phyloP scores from a whole-genome alignment of 2,113 vertebrate species.

The Elgaria multicarinata region DNA sequence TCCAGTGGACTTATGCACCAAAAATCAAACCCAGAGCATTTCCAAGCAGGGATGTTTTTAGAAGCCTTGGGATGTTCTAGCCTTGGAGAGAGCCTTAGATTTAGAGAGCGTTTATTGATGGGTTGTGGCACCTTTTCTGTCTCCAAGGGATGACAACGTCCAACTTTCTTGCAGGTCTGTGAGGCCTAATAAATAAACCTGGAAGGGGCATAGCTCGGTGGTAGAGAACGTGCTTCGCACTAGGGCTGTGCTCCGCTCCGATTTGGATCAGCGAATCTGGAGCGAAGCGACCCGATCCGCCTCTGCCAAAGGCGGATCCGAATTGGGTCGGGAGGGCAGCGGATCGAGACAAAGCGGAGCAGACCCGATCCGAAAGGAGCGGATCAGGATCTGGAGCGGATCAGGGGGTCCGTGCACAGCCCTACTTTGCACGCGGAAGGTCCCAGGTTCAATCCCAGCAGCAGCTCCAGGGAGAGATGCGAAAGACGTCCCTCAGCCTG shows the following conservation, averaged over 20 bases:
- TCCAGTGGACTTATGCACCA: neutral
- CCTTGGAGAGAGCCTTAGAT: neutral
- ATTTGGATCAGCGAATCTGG: too few species aligned
- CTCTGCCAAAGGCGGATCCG: too few species aligned
- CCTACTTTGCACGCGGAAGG: neutral
- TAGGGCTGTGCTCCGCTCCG: too few species aligned
- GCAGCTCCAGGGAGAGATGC: neutral
- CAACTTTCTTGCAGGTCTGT: neutral
- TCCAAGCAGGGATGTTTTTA: neutral
- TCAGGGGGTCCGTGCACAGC: too few species aligned
- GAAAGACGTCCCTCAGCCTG: neutral
- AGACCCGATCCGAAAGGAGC: too few species aligned
- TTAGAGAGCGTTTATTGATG: neutral
- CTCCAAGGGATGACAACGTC: neutral
- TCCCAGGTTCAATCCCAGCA: neutral
- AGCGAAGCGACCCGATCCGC: too few species aligned
- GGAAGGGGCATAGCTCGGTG: neutral
- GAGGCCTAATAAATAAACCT: neutral
- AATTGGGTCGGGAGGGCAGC: too few species aligned
- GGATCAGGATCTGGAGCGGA: too few species aligned
- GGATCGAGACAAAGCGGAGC: too few species aligned
- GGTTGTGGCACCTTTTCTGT: neutral
- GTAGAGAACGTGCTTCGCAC: neutral
- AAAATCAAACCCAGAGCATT: neutral
- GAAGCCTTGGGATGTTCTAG: accelerated